These are phyloP conservation scores for Porites divaricata DNA, from an alignment of 92 coral and sea anemone genomes.

Conservation along the genomic window DNA sequence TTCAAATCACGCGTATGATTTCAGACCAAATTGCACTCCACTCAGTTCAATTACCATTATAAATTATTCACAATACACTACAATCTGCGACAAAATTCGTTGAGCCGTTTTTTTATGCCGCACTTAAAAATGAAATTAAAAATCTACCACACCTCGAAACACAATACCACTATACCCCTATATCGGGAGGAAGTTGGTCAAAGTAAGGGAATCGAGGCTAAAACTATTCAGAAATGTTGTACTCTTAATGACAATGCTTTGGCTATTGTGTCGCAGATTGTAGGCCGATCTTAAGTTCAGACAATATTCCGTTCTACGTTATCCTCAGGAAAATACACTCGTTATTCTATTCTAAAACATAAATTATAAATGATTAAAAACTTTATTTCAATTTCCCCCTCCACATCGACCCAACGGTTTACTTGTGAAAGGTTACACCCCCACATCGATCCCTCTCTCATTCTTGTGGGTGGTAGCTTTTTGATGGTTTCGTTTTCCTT, in stretches of 20 bases:
- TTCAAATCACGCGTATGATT: too few species aligned
- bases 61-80: slow-evolving; percentile 11
- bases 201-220: too few species aligned
- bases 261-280: slow-evolving; percentile 29
- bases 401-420: slow-evolving; percentile 32
- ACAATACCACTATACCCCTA: not conserved
- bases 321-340: slow-evolving; percentile 5
- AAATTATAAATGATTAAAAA: slow-evolving; percentile 16
- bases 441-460: slow-evolving; percentile 27
- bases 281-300: slow-evolving; percentile 2
- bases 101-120: not conserved
- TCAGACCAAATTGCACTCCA: too few species aligned
- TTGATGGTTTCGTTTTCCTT: slow-evolving; percentile 23
- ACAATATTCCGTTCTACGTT: slow-evolving; percentile 18
- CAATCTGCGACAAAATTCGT: slow-evolving; percentile 5
- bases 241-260: slow-evolving; percentile 12
- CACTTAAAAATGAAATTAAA: slow-evolving; percentile 12
- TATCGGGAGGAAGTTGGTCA: slow-evolving; percentile 14
- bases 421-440: slow-evolving; percentile 28
- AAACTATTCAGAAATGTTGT: not conserved
- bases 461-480: slow-evolving; percentile 24
- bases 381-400: slow-evolving; percentile 7
- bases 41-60: not conserved
- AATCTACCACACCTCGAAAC: slow-evolving; percentile 30
- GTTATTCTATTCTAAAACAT: slow-evolving; percentile 3